Conservation (phyloP, 1,140 invertebrate genomes). For the Maconellicoccus hirsutus region DNA sequence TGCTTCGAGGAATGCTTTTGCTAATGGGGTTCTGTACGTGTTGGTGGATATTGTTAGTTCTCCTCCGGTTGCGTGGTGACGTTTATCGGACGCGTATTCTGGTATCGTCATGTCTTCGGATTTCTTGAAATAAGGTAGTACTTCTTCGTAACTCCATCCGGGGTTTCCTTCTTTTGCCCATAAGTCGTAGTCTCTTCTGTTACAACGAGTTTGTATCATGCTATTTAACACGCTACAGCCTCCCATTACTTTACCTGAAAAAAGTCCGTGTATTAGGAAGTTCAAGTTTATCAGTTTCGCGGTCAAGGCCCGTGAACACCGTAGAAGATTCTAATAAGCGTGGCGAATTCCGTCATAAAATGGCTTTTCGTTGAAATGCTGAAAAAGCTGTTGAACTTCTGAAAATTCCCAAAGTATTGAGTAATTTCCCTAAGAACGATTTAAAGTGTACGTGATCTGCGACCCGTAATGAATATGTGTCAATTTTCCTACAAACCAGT, state of each 20-base stretch:
- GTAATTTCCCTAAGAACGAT: too few relatives aligned
- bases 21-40: constrained; percentile 46
- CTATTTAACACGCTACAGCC: constrained; percentile 43
- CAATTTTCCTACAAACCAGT: too few relatives aligned
- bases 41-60: constrained; percentile 54
- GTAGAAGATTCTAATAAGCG: too few relatives aligned
- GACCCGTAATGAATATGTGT: too few relatives aligned
- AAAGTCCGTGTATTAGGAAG: not conserved
- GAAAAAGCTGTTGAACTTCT: too few relatives aligned
- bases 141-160: constrained; percentile 40
- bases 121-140: constrained; percentile 42
- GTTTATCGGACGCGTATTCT: not conserved
- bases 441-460: too few relatives aligned
- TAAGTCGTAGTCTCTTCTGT: constrained; percentile 57
- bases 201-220: constrained; percentile 75
- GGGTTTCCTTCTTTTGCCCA: constrained; percentile 51
- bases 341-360: too few relatives aligned
- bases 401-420: too few relatives aligned
- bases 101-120: constrained; percentile 33
- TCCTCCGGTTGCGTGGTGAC: constrained; percentile 42
- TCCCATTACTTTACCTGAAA: constrained; percentile 28
- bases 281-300: too few relatives aligned
- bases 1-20: constrained; percentile 40
- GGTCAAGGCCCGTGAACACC: too few relatives aligned
- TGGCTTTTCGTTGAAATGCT: too few relatives aligned